phyloP scores from a whole-genome alignment of 1,140 invertebrate species.

The Arion vulgaris region DNA sequence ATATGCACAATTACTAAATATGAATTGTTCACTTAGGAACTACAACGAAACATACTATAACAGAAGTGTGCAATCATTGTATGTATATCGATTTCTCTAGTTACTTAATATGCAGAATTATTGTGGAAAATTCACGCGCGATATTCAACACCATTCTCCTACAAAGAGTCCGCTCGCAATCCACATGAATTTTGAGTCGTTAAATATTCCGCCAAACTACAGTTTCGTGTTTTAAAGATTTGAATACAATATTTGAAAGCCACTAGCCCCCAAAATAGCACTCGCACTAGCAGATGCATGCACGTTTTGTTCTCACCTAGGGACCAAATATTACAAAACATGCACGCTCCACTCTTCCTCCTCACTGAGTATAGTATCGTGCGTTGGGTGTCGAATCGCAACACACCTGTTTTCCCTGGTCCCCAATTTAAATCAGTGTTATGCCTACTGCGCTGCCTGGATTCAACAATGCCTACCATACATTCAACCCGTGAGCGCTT shows the following conservation, averaged over 20 bases:
- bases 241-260: not conserved
- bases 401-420: not conserved
- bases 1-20: too few relatives aligned
- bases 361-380: not conserved
- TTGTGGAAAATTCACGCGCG: too few relatives aligned
- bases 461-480: not conserved
- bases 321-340: not conserved
- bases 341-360: not conserved
- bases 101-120: too few relatives aligned
- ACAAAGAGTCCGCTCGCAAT: too few relatives aligned
- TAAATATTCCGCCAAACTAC: too few relatives aligned
- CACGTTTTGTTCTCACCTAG: not conserved
- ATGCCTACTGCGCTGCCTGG: not conserved
- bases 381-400: not conserved
- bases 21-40: too few relatives aligned
- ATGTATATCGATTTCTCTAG: too few relatives aligned
- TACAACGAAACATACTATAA: too few relatives aligned
- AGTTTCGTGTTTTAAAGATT: too few relatives aligned
- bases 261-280: not conserved
- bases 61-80: too few relatives aligned
- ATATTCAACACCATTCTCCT: too few relatives aligned
- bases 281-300: not conserved
- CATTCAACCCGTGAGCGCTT: conserved; percentile 5
- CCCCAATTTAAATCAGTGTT: not conserved
- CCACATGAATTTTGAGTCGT: too few relatives aligned